phyloP scores from a whole-genome alignment of 2,113 vertebrate genomes.

The Mesoclemmys tuberculata region DNA sequence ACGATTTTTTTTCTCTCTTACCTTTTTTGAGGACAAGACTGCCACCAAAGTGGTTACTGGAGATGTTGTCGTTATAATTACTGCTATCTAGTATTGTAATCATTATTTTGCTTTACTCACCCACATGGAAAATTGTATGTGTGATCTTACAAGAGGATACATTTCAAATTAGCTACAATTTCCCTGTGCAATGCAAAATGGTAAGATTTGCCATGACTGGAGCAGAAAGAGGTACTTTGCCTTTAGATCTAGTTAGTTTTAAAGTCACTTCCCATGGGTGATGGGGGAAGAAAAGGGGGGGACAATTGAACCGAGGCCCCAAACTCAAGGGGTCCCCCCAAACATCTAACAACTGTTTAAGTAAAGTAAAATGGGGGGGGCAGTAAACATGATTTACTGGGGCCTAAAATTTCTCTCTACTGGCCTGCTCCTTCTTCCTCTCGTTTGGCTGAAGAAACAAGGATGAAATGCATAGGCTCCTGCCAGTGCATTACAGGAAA shows the following conservation, averaged over 20 bases:
- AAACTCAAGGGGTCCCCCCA: neutral
- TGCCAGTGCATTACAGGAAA: neutral
- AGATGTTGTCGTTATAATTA: conserved; percentile 19
- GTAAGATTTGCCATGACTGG: no score
- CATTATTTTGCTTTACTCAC: conserved; percentile 29
- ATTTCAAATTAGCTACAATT: conserved; percentile 2
- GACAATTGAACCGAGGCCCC: neutral
- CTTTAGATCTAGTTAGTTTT: neutral
- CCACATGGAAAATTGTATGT: conserved; percentile 28
- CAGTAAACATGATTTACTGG: neutral
- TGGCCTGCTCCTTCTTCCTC: neutral
- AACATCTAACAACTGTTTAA: neutral
- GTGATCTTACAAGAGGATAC: neutral
- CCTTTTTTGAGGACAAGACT: neutral
- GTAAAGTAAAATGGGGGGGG: neutral
- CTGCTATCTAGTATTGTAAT: conserved; percentile 5
- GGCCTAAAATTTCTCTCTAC: neutral
- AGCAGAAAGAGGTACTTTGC: neutral
- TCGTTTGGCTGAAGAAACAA: neutral
- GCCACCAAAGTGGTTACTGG: neutral
- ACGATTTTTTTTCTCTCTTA: neutral
- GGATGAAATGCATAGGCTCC: neutral
- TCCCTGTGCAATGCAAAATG: neutral
- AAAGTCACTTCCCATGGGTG: neutral
- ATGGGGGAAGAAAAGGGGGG: no score